phyloP scores from a whole-genome alignment of 2,113 vertebrate genomes.

The Crypturellus undulatus region DNA sequence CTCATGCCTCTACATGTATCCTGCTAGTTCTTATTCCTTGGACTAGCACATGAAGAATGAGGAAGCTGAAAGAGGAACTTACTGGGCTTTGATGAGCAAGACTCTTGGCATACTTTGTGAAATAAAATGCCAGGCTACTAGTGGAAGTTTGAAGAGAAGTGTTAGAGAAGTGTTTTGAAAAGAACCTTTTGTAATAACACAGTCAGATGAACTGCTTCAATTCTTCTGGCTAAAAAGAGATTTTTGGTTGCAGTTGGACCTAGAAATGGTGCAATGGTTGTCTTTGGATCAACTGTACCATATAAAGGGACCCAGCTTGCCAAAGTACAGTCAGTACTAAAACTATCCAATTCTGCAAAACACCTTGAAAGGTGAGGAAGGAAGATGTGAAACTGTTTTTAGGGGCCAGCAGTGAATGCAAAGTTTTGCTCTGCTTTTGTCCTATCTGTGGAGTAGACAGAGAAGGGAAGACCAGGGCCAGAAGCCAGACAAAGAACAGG shows the following conservation, averaged over 20 bases:
- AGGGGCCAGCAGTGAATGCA: neutral
- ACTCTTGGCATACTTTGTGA: neutral
- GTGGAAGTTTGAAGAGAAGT: neutral
- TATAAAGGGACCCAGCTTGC: neutral
- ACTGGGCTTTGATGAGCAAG: neutral
- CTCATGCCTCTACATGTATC: neutral
- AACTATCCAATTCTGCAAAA: neutral
- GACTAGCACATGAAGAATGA: neutral
- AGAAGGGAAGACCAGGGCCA: neutral
- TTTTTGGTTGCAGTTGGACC: neutral
- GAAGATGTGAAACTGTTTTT: neutral
- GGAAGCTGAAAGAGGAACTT: neutral
- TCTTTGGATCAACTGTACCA: neutral
- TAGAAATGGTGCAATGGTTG: neutral
- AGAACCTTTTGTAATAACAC: neutral
- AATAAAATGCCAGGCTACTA: neutral
- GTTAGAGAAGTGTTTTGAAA: neutral
- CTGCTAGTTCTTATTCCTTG: neutral
- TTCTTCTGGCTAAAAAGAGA: neutral
- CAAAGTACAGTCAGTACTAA: neutral
- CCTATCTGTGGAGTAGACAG: neutral
- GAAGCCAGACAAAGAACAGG: neutral
- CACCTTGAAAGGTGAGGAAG: neutral
- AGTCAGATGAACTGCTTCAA: neutral
- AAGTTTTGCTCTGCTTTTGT: too few relatives aligned